A percentile compares a stretch with the other conserved stretches of the same genome.
These are phyloP conservation scores for Phytoseiulus persimilis DNA, from an alignment of 2,888 invertebrate genomes.

Conservation along the genomic window DNA sequence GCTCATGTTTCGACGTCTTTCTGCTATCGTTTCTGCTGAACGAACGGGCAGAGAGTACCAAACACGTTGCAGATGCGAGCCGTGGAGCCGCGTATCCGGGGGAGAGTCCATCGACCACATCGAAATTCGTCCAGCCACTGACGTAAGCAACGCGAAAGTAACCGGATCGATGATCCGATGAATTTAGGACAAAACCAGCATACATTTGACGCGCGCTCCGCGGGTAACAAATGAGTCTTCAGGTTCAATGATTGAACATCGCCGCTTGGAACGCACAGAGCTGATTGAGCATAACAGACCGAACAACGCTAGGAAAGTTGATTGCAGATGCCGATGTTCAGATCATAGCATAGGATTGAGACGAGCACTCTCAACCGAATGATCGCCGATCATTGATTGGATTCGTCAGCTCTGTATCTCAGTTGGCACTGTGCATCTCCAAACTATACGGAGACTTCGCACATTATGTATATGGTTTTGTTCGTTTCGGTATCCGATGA, in stretches of 20 bases:
- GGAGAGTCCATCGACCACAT: background rate
- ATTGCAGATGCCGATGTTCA: too few relatives aligned
- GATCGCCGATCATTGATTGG: too few relatives aligned
- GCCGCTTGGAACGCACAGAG: background rate
- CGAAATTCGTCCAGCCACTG: background rate
- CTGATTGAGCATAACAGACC: too few relatives aligned
- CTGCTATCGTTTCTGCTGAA: background rate
- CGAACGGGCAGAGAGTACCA: background rate
- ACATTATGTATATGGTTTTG: too few relatives aligned
- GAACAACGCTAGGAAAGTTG: too few relatives aligned
- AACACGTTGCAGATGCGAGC: background rate
- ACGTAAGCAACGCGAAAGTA: background rate
- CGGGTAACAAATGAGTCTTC: background rate
- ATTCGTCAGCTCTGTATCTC: too few relatives aligned
- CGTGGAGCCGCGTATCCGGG: background rate
- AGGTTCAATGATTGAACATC: background rate
- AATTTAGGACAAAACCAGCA: background rate
- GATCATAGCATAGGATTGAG: too few relatives aligned
- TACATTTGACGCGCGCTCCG: background rate
- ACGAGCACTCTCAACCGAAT: too few relatives aligned
- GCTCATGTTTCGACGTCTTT: background rate
- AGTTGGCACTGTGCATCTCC: too few relatives aligned
- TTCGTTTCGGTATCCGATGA: too few relatives aligned
- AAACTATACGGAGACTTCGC: too few relatives aligned
- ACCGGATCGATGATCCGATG: background rate